Conservation (phyloP, 2,113 vertebrate genomes). For the Hippopotamus amphibius region DNA sequence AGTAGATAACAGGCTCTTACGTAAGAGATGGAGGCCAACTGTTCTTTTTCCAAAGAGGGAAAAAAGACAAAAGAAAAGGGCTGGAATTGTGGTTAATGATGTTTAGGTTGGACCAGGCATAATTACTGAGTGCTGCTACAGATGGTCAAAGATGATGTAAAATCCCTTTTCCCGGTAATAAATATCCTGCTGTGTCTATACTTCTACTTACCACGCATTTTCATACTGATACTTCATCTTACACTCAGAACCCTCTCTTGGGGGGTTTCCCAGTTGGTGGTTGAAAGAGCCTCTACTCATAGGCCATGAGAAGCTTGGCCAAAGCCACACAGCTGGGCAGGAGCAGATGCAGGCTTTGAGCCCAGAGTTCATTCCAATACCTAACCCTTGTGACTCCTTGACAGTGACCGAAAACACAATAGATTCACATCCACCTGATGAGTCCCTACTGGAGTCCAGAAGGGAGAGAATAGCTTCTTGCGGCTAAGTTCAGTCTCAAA, state of each 20-base stretch:
- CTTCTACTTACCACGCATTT: not conserved
- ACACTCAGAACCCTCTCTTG: not conserved
- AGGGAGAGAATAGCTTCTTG: slow-evolving; percentile 12
- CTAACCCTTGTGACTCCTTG: not conserved
- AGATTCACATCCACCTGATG: not conserved
- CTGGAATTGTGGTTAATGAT: not conserved
- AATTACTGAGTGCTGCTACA: not conserved
- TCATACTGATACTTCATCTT: slow-evolving; percentile 9
- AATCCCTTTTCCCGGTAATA: not conserved
- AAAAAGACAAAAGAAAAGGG: not conserved
- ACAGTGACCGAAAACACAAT: not conserved
- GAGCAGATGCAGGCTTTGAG: not conserved
- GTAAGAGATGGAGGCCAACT: not conserved
- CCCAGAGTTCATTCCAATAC: not conserved
- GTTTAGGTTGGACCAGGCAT: not conserved
- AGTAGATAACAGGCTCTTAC: slow-evolving; percentile 9
- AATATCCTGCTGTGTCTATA: not conserved
- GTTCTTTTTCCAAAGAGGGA: slow-evolving; percentile 11
- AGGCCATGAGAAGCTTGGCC: not conserved
- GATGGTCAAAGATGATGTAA: not conserved
- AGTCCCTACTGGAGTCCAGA: not conserved
- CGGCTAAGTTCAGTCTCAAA: not conserved
- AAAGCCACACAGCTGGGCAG: not conserved
- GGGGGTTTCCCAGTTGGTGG: not conserved
- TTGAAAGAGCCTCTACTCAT: not conserved